Percentiles rank a stretch among this genome's conserved stretches.
Conservation (phyloP, 2,113 vertebrate genomes). For the Cyprinus carpio region DNA sequence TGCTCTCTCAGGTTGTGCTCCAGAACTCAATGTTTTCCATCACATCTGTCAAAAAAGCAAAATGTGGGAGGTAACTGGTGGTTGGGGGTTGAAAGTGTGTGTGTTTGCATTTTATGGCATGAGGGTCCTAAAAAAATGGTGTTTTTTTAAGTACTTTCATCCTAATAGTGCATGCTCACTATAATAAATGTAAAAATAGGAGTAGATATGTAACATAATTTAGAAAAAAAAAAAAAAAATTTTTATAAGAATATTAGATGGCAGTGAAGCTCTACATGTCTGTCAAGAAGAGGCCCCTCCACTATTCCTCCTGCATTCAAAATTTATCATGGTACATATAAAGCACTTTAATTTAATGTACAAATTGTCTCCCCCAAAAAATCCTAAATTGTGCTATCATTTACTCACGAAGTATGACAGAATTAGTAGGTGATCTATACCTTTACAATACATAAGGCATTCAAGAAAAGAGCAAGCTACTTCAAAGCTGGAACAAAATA, state of each 20-base stretch:
- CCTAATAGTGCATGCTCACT: background rate
- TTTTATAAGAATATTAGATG: background rate
- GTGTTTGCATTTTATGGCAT: conserved; percentile 5
- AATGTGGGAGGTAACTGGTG: conserved; percentile 35
- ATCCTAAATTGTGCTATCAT: no score
- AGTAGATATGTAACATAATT: no score
- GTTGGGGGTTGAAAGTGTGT: background rate
- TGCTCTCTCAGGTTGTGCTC: conserved; percentile 53
- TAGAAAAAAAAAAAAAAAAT: background rate
- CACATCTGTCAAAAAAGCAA: conserved; percentile 58
- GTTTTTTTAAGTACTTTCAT: background rate
- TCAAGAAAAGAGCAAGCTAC: no score
- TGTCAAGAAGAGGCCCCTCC: background rate
- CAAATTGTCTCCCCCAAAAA: background rate
- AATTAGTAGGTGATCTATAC: background rate
- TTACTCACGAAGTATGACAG: background rate
- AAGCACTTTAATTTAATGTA: background rate
- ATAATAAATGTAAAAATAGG: background rate
- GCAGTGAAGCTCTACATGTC: background rate
- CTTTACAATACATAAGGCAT: background rate
- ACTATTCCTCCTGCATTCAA: background rate
- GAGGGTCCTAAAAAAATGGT: background rate
- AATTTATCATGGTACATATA: background rate
- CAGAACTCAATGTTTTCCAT: conserved; percentile 60
- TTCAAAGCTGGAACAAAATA: background rate